Evolutionary conservation across 2,888 invertebrate species (phyloP).

Genomic region (Rhaphigaster nebulosa): DNA sequence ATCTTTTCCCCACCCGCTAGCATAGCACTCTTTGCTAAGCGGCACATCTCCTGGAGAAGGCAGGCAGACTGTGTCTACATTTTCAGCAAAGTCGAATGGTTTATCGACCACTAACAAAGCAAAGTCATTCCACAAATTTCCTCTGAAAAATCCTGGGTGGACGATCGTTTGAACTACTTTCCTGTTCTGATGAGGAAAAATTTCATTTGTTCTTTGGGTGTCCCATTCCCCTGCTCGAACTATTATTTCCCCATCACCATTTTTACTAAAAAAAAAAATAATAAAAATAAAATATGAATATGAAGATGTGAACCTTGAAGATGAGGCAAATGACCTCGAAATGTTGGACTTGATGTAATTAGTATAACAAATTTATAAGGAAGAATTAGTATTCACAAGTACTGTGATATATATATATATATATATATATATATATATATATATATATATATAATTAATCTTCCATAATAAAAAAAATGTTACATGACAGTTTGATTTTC

Average conservation of each 20-base stretch:
- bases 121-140: slow-evolving; percentile 77
- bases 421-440: too few species aligned
- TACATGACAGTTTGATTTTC: too few species aligned
- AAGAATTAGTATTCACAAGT: too few species aligned
- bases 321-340: too few species aligned
- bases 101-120: slow-evolving; percentile 76
- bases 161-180: slow-evolving; percentile 70
- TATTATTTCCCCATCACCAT: slow-evolving; percentile 66
- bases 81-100: slow-evolving; percentile 74
- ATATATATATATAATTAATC: too few species aligned
- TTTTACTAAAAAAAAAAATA: slow-evolving; percentile 60
- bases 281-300: too few species aligned
- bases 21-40: slow-evolving; percentile 74
- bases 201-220: slow-evolving; percentile 81
- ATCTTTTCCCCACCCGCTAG: slow-evolving; percentile 86
- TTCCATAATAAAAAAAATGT: too few species aligned
- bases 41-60: slow-evolving; percentile 75
- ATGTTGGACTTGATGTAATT: too few species aligned
- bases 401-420: too few species aligned
- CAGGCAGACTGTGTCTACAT: slow-evolving; percentile 82
- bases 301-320: too few species aligned
- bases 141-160: slow-evolving; percentile 73
- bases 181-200: slow-evolving; percentile 78
- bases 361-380: too few species aligned
- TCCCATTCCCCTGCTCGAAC: slow-evolving; percentile 88